Conservation (phyloP, 1,140 invertebrate species). For the Conus ventricosus region DNA sequence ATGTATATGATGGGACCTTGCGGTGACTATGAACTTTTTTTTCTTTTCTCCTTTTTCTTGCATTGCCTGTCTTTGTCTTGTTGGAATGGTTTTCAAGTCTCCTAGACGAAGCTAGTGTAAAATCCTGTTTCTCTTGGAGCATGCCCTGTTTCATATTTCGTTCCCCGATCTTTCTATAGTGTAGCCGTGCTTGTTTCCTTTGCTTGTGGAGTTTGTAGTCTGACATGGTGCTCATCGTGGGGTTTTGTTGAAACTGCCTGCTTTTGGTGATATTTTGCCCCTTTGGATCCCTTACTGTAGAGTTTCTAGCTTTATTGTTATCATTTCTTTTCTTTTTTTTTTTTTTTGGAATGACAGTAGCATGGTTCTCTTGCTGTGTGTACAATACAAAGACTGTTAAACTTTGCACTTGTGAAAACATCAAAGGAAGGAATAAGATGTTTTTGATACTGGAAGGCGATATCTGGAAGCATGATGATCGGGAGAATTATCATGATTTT, state of each 20-base stretch:
- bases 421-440: too few species aligned
- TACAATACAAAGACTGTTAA: too few species aligned
- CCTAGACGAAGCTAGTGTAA: too few species aligned
- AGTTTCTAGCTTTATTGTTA: neutral
- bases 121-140: neutral
- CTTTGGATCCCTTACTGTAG: neutral
- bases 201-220: neutral
- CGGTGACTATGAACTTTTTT: conserved; percentile 8
- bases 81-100: neutral
- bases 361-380: too few species aligned
- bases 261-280: neutral
- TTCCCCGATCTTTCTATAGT: neutral
- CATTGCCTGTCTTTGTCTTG: neutral
- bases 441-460: too few species aligned
- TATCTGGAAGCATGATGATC: too few species aligned
- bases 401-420: too few species aligned
- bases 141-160: neutral
- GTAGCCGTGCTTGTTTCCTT: neutral
- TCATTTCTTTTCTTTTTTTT: too few species aligned
- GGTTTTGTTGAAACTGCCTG: neutral
- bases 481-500: too few species aligned
- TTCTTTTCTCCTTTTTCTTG: neutral
- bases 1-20: conserved; percentile 28
- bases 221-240: neutral
- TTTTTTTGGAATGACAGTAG: too few species aligned